A percentile compares a stretch with the other conserved stretches of the same genome.
Evolutionary conservation across 2,113 vertebrate species (phyloP).

Genomic region (Siniperca knerii): DNA sequence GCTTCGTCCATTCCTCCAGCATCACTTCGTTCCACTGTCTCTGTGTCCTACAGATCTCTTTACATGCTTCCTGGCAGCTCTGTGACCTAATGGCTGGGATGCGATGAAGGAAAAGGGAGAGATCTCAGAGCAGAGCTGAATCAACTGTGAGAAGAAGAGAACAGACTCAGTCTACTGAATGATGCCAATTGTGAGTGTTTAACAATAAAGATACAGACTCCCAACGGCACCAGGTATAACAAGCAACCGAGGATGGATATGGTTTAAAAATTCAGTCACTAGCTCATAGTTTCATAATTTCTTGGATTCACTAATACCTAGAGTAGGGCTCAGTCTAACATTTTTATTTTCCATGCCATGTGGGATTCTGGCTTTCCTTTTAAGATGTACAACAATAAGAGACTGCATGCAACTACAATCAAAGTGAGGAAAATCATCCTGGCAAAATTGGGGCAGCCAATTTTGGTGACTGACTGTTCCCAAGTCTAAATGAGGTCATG

Average conservation of each 20-base stretch:
- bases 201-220: slow-evolving; percentile 37
- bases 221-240: slow-evolving; percentile 2
- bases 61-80: slow-evolving; percentile 71
- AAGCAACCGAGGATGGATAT: slow-evolving; percentile 11
- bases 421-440: slow-evolving; percentile 61
- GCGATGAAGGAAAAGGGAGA: slow-evolving; percentile 48
- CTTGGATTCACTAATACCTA: slow-evolving; percentile 14
- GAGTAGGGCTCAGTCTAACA: slow-evolving; percentile 18
- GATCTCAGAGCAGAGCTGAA: slow-evolving; percentile 51
- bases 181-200: slow-evolving; percentile 28
- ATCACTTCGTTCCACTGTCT: slow-evolving; percentile 43
- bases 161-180: slow-evolving; percentile 38
- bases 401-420: slow-evolving; percentile 36
- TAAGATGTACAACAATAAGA: slow-evolving; percentile 3
- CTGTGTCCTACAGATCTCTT: slow-evolving; percentile 50
- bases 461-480: slow-evolving; percentile 63
- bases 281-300: slow-evolving; percentile 2
- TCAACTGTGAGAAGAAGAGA: slow-evolving; percentile 30
- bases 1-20: slow-evolving; percentile 36
- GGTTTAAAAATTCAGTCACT: slow-evolving; percentile 16
- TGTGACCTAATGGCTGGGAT: slow-evolving; percentile 70
- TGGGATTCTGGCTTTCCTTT: background rate
- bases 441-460: slow-evolving; percentile 66
- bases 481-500: slow-evolving; percentile 57
- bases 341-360: slow-evolving; percentile 8